Percentiles rank a stretch among this genome's conserved stretches.
Conservation (phyloP, 1,140 invertebrate genomes). For the Asobara japonica region DNA sequence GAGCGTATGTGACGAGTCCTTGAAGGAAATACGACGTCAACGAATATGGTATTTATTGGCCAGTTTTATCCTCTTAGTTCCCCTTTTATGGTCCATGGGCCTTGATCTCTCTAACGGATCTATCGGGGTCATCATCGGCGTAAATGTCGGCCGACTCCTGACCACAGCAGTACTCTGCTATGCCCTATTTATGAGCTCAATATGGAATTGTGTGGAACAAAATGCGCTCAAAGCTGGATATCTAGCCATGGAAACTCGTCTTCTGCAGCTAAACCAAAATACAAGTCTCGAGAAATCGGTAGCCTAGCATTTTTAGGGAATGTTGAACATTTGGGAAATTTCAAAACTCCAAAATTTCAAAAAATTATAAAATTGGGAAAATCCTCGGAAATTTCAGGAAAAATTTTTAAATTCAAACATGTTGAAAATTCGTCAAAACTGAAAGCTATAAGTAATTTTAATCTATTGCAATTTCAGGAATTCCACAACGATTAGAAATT, state of each 20-base stretch:
- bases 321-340: no score
- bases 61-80: slow-evolving; percentile 63
- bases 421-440: no score
- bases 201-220: slow-evolving; percentile 82
- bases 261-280: slow-evolving; percentile 50
- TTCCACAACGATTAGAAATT: no score
- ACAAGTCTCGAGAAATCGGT: slow-evolving; percentile 11
- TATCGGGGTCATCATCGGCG: slow-evolving; percentile 61
- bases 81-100: slow-evolving; percentile 64
- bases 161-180: slow-evolving; percentile 75
- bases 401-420: no score
- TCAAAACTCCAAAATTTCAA: no score
- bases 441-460: no score
- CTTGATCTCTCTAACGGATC: slow-evolving; percentile 51
- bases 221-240: slow-evolving; percentile 80
- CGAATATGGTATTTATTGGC: slow-evolving; percentile 71
- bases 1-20: slow-evolving; percentile 70
- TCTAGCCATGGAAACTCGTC: slow-evolving; percentile 70
- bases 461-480: no score
- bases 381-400: no score
- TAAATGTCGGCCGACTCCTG: slow-evolving; percentile 70
- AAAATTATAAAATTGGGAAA: no score
- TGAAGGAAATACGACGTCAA: slow-evolving; percentile 68
- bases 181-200: slow-evolving; percentile 77
- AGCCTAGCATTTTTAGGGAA: no score